A percentile compares a stretch with the other conserved stretches of the same genome.
phyloP scores from a whole-genome alignment of 2,888 invertebrate genomes.

The Callyntrura sp. region DNA sequence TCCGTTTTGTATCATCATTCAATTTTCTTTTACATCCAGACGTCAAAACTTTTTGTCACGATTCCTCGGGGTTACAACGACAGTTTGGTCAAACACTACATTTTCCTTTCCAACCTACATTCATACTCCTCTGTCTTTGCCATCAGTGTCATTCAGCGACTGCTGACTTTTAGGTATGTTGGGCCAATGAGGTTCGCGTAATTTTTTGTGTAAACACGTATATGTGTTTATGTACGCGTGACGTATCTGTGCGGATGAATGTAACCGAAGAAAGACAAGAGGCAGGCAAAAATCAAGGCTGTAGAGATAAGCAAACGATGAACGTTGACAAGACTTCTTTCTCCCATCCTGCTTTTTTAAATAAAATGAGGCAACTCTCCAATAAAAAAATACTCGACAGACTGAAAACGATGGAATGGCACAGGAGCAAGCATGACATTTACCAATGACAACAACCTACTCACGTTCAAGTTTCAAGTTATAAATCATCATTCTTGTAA shows the following conservation, averaged over 20 bases:
- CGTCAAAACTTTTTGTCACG: constrained; percentile 74
- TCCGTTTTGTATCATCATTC: constrained; percentile 35
- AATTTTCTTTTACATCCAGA: constrained; percentile 58
- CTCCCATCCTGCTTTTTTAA: not conserved
- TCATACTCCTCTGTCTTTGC: not conserved
- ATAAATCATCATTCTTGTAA: no score
- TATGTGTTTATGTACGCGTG: constrained; percentile 17
- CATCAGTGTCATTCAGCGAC: not conserved
- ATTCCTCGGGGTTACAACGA: constrained; percentile 68
- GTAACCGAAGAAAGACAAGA: not conserved
- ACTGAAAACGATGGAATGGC: no score
- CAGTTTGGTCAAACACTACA: constrained; percentile 57
- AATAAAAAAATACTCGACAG: no score
- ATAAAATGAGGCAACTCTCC: no score
- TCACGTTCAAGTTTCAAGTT: no score
- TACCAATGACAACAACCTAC: no score
- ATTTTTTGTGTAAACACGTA: constrained; percentile 27
- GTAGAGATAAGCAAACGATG: not conserved
- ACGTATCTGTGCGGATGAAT: not conserved
- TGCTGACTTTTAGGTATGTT: constrained; percentile 12
- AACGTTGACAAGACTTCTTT: not conserved
- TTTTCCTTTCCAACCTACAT: constrained; percentile 55
- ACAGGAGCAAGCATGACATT: no score
- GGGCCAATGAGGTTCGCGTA: constrained; percentile 14
- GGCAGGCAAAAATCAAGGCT: constrained; percentile 40